phyloP scores from a whole-genome alignment of 2,888 invertebrate species.

The Sipha maydis region DNA sequence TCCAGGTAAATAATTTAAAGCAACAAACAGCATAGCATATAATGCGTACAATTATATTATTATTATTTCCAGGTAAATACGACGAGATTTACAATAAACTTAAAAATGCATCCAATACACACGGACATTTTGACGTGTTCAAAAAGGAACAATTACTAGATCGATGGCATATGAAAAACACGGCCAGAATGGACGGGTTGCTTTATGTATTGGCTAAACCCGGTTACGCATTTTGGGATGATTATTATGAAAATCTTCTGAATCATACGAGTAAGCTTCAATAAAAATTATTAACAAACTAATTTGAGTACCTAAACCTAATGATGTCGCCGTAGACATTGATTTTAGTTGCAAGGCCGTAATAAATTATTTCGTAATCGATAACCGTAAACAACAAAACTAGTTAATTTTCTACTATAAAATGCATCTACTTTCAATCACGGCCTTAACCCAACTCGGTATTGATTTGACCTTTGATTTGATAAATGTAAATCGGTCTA shows the following conservation, averaged over 20 bases:
- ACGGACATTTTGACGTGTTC: conserved; percentile 71
- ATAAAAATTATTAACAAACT: too few species aligned
- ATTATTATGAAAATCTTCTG: not conserved
- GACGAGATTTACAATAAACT: conserved; percentile 61
- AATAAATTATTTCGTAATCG: not conserved
- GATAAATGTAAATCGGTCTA: too few species aligned
- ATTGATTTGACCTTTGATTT: not conserved
- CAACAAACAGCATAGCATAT: not conserved
- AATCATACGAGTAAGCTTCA: conserved; percentile 67
- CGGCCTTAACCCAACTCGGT: too few species aligned
- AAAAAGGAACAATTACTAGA: conserved; percentile 72
- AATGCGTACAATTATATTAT: not conserved
- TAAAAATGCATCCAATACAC: not conserved
- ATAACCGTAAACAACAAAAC: too few species aligned
- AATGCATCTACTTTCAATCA: too few species aligned
- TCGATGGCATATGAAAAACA: conserved; percentile 74
- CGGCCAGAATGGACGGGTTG: conserved; percentile 73
- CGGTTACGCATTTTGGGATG: conserved; percentile 73
- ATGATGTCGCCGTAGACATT: too few species aligned
- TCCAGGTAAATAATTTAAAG: conserved; percentile 36
- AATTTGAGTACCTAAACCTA: too few species aligned
- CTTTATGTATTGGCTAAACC: conserved; percentile 72
- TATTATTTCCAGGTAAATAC: conserved; percentile 57
- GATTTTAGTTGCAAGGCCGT: too few species aligned
- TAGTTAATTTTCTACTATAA: too few species aligned